These are phyloP conservation scores for Melanotaenia boesemani DNA, from an alignment of 2,797 vertebrate species.

Conservation along the genomic window DNA sequence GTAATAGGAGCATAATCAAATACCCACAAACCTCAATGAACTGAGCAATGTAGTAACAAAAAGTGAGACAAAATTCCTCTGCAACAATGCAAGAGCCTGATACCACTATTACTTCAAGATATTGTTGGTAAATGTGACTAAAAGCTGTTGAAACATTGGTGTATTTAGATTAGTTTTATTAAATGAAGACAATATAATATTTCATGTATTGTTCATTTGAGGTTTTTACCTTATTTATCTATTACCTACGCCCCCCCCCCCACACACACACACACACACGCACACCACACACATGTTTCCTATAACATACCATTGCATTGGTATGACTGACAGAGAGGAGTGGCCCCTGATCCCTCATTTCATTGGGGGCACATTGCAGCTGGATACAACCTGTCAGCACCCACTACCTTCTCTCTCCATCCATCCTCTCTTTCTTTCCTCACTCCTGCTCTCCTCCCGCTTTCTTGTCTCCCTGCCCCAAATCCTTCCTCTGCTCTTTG, in stretches of 20 bases:
- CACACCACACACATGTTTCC: conserved; percentile 9
- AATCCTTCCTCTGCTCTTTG: conserved; percentile 80
- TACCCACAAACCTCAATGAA: neutral
- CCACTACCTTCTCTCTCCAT: conserved; percentile 35
- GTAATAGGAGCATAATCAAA: too few relatives aligned
- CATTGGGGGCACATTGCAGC: conserved; percentile 65
- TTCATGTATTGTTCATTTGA: neutral
- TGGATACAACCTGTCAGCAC: conserved; percentile 77
- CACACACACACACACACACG: too few relatives aligned
- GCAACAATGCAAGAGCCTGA: neutral
- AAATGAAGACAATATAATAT: too few relatives aligned
- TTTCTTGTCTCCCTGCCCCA: conserved; percentile 56
- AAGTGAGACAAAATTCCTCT: neutral
- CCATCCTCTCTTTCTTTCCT: conserved; percentile 65
- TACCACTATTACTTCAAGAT: neutral
- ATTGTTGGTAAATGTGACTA: neutral
- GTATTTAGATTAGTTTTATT: too few relatives aligned
- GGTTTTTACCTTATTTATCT: neutral
- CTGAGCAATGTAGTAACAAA: neutral
- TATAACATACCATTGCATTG: conserved; percentile 19
- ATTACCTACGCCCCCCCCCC: neutral
- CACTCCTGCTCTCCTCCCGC: conserved; percentile 50
- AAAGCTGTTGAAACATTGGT: neutral
- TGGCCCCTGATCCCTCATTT: conserved; percentile 26
- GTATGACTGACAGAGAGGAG: conserved; percentile 48